Percentiles rank a stretch among this genome's conserved stretches.
These are phyloP conservation scores for Pseudomugil gertrudae DNA, from an alignment of 2,797 vertebrate species.

Conservation along the genomic window DNA sequence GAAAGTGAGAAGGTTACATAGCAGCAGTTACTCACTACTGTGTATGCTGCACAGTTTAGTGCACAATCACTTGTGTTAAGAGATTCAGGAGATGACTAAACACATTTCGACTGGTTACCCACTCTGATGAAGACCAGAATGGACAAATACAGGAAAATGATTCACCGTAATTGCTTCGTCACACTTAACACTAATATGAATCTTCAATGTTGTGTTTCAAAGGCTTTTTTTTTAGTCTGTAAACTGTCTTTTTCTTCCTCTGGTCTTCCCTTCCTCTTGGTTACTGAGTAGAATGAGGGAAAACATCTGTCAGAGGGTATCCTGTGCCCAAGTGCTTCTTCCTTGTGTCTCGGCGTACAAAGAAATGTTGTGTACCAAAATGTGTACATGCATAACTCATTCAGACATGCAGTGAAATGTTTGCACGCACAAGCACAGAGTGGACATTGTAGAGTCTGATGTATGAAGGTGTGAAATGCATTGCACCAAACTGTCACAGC, in stretches of 20 bases:
- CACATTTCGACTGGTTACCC: not conserved
- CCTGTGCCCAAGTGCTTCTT: constrained; percentile 67
- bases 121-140: constrained; percentile 16
- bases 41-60: not conserved
- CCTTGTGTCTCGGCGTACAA: constrained; percentile 25
- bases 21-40: not conserved
- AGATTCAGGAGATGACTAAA: not conserved
- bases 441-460: not conserved
- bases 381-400: constrained; percentile 13
- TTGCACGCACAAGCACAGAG: not conserved
- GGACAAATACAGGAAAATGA: not conserved
- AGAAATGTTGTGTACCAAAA: constrained; percentile 11
- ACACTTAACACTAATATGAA: not conserved
- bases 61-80: not conserved
- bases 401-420: constrained; percentile 13
- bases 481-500: not conserved
- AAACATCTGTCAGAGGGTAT: constrained; percentile 31
- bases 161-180: not conserved
- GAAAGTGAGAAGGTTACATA: not conserved
- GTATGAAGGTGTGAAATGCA: not conserved
- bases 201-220: not conserved
- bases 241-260: not conserved
- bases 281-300: not conserved
- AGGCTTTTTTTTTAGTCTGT: not conserved
- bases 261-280: not conserved